Percentiles rank a stretch among this genome's conserved stretches.
phyloP scores from a whole-genome alignment of 2,797 vertebrate genomes.

The Heteromormyrus szaboi region DNA sequence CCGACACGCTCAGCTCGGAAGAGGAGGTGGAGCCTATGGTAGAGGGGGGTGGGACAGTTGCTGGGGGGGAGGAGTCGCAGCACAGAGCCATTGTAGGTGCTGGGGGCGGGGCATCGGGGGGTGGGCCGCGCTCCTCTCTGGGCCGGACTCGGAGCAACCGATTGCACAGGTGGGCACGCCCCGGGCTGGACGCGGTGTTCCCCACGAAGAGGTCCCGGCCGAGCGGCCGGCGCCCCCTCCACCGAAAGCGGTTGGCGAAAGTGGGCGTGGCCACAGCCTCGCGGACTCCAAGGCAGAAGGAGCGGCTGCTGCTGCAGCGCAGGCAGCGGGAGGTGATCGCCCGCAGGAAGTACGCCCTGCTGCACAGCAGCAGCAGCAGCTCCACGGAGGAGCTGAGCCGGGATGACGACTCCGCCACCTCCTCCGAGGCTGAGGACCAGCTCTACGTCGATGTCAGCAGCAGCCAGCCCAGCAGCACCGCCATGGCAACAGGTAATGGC shows the following conservation, averaged over 20 bases:
- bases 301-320: conserved; percentile 85
- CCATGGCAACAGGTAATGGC: conserved; percentile 80
- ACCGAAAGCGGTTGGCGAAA: conserved; percentile 88
- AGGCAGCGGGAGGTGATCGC: conserved; percentile 92
- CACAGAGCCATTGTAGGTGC: conserved; percentile 42
- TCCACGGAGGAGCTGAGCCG: conserved; percentile 90
- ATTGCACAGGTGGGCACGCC: conserved; percentile 84
- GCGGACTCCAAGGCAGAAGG: conserved; percentile 92
- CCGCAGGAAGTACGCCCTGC: conserved; percentile 83
- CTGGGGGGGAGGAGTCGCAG: conserved; percentile 37
- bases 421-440: conserved; percentile 89
- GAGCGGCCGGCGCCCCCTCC: conserved; percentile 67
- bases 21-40: conserved; percentile 59
- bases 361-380: conserved; percentile 91
- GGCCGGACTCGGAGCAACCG: conserved; percentile 76
- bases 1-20: conserved; percentile 93
- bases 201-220: conserved; percentile 84
- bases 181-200: conserved; percentile 81
- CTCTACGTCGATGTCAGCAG: conserved; percentile 88
- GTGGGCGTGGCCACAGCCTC: conserved; percentile 64
- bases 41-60: conserved; percentile 40
- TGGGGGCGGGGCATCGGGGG: conserved; percentile 23
- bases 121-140: conserved; percentile 32
- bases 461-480: conserved; percentile 79
- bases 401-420: conserved; percentile 84